Percentiles rank a stretch among this genome's conserved stretches.
phyloP scores from a whole-genome alignment of 2,888 invertebrate species.

The Acronicta aceris region DNA sequence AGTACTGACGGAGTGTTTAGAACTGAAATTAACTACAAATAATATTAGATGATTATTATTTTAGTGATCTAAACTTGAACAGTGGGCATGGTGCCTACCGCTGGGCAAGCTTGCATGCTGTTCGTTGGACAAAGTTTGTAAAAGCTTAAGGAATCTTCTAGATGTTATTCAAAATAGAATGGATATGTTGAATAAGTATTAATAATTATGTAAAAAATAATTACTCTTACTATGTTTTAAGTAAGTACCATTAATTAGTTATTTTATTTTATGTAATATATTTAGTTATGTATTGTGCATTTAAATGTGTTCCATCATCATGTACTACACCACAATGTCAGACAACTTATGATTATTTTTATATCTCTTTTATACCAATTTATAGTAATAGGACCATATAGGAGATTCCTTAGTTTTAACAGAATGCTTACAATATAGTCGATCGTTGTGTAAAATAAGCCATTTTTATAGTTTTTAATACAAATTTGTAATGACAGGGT shows the following conservation, averaged over 20 bases:
- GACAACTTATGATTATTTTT: slow-evolving; percentile 5
- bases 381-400: slow-evolving; percentile 7
- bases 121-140: slow-evolving; percentile 24
- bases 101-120: slow-evolving; percentile 42
- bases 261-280: background rate
- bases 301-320: slow-evolving; percentile 13
- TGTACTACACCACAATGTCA: background rate
- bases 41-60: slow-evolving; percentile 49
- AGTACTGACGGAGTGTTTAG: slow-evolving; percentile 28
- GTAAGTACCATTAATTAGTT: background rate
- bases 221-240: background rate
- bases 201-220: background rate
- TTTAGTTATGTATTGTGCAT: slow-evolving; percentile 10
- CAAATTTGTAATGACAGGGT: slow-evolving; percentile 53
- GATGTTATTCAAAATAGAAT: background rate
- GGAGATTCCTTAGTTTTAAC: slow-evolving; percentile 33
- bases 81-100: slow-evolving; percentile 19
- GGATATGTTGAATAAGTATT: slow-evolving; percentile 22
- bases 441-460: slow-evolving; percentile 45
- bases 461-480: slow-evolving; percentile 55
- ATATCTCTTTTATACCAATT: slow-evolving; percentile 23
- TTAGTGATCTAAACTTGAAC: slow-evolving; percentile 35
- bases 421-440: slow-evolving; percentile 36
- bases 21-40: slow-evolving; percentile 35
- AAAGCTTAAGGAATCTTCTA: slow-evolving; percentile 38